Conservation (phyloP, 2,888 invertebrate species). For the Antheraea assamensis region DNA sequence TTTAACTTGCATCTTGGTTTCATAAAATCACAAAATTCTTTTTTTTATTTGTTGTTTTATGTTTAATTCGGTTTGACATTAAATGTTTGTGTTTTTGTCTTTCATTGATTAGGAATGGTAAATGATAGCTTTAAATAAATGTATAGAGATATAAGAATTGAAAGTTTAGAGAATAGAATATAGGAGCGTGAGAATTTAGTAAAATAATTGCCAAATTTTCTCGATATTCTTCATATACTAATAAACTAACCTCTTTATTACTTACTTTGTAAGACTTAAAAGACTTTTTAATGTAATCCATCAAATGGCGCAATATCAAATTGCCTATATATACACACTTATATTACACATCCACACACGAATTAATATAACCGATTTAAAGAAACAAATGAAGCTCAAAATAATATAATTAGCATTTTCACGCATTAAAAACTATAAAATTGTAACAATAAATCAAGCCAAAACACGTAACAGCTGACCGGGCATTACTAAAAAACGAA, state of each 20-base stretch:
- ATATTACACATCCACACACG: too few species aligned
- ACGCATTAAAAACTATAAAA: neutral
- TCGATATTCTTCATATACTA: too few species aligned
- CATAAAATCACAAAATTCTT: too few species aligned
- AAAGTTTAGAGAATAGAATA: neutral
- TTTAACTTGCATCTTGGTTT: too few species aligned
- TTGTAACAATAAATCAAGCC: neutral
- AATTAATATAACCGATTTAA: neutral
- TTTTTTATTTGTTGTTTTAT: too few species aligned
- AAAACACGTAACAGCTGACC: constrained; percentile 17
- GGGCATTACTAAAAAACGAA: constrained; percentile 12
- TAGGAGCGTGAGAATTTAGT: neutral
- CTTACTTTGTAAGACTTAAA: too few species aligned
- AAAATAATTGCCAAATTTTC: neutral
- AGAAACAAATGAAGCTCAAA: neutral
- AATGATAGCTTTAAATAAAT: too few species aligned
- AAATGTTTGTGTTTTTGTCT: too few species aligned
- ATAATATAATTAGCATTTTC: neutral
- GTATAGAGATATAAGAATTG: neutral
- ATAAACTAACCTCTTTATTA: too few species aligned
- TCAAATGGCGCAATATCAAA: neutral
- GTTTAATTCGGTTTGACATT: too few species aligned
- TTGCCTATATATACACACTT: neutral
- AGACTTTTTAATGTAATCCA: too few species aligned
- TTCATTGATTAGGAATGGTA: too few species aligned